Conservation (phyloP, 2,113 vertebrate genomes). For the Pogona vitticeps region DNA sequence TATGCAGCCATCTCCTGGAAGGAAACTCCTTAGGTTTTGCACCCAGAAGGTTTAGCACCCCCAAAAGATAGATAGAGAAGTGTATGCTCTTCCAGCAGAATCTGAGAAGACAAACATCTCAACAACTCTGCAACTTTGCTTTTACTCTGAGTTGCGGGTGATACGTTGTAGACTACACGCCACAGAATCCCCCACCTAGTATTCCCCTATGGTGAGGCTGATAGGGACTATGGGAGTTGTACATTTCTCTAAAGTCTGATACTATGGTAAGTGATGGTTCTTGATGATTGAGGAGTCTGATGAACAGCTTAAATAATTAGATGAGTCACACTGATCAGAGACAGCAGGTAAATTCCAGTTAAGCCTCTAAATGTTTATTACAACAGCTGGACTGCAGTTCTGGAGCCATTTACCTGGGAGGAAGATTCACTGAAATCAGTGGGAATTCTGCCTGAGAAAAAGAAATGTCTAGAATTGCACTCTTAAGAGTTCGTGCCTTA, state of each 20-base stretch:
- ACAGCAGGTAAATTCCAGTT: conserved; percentile 21
- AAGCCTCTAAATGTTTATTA: conserved; percentile 17
- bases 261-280: no score
- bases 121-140: background rate
- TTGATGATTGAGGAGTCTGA: no score
- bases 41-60: conserved; percentile 6
- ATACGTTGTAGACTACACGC: background rate
- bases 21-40: background rate
- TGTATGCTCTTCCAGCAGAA: conserved; percentile 15
- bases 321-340: background rate
- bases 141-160: accelerated
- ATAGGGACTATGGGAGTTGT: no score
- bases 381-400: background rate
- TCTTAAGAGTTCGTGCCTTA: background rate
- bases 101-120: background rate
- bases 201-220: no score
- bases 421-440: background rate
- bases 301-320: background rate
- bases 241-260: no score
- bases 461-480: background rate
- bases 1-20: conserved; percentile 25
- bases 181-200: no score
- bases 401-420: background rate
- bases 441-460: background rate
- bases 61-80: background rate